Evolutionary conservation across 2,888 invertebrate species (phyloP), one percentile per base, ranked within the genome.

Genomic region (Odontomyia ornata): DNA sequence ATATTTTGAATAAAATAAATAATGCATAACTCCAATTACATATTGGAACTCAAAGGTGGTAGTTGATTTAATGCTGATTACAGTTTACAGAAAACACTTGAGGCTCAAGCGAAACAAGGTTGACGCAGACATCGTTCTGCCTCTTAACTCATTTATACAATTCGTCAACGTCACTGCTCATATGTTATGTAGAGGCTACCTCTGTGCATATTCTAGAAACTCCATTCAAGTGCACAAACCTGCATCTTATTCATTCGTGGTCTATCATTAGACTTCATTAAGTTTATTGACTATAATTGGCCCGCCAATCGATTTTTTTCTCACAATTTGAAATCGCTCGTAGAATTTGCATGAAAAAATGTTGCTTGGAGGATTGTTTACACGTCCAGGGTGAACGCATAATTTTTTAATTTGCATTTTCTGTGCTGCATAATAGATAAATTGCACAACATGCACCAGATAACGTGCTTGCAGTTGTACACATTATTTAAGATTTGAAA

Each of bases 241-340:
- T 30, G 72, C 25, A 75, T 62, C 27, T 62, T 15, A 23, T 30
- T 69, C 18, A 27, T 46, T 25, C 52, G 57, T 23, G 46, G 67
- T 85, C 85, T 85, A 83, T 85, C 83, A 85, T 85, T 86, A 85
- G 83, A 83, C 83, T 83, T 83, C 85, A 85, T 85, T 85, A 86
- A 83, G 83, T 84, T 85, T 86, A 86, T 86, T 84, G 85, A 81
- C 79, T 67, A 46, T 62, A 78, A 77, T 77, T 73, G 77, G 77
- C 52, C 56, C 65, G 67, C 28, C 46, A 46, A 62, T 72, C 71
- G 62, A 43, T 62, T 75, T 57, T 73, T 73, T 73, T 15, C 52
- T 52, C 52, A 52, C 52, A 9, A 36, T 36, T 36, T 36, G 5
- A 36, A 9, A 36, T 36, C 5, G 36, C 36, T 36, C 9, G 5